Evolutionary conservation across 2,113 vertebrate genomes (phyloP).

Genomic region (Anas platyrhynchos): DNA sequence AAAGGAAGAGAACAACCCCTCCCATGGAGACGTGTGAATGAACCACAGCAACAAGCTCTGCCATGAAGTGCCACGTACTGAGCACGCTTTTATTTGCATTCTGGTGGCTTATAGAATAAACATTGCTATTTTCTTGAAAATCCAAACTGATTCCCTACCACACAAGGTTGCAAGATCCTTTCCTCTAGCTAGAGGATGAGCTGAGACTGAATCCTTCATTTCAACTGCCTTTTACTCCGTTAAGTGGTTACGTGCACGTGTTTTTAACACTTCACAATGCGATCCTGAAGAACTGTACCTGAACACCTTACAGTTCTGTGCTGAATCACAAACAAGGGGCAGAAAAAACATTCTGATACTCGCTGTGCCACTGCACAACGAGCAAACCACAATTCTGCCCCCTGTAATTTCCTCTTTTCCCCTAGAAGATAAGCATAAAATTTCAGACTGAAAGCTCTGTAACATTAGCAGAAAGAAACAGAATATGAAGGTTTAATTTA

Average conservation of each 20-base stretch:
- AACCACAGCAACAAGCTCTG: background rate
- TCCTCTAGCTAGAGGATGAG: background rate
- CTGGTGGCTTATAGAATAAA: background rate
- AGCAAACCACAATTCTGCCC: no score
- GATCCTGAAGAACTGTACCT: background rate
- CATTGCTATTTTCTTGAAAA: background rate
- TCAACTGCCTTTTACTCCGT: no score
- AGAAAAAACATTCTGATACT: background rate
- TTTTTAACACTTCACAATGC: background rate
- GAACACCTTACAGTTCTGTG: accelerated
- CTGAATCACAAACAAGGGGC: background rate
- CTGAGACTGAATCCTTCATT: background rate
- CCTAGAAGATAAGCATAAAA: background rate
- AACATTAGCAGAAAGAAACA: background rate
- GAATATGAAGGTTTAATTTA: background rate
- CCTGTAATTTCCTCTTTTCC: background rate
- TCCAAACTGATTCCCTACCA: background rate
- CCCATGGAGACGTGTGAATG: accelerated
- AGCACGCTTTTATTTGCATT: background rate
- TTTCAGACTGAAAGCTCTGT: background rate
- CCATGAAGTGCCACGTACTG: background rate
- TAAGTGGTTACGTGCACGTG: no score
- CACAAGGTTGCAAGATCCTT: background rate
- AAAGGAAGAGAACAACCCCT: accelerated
- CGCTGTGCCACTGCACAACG: accelerated